A percentile compares a stretch with the other conserved stretches of the same genome.
These are phyloP conservation scores for Metopia argyrocephala DNA, from an alignment of 2,888 invertebrate genomes.

Conservation along the genomic window DNA sequence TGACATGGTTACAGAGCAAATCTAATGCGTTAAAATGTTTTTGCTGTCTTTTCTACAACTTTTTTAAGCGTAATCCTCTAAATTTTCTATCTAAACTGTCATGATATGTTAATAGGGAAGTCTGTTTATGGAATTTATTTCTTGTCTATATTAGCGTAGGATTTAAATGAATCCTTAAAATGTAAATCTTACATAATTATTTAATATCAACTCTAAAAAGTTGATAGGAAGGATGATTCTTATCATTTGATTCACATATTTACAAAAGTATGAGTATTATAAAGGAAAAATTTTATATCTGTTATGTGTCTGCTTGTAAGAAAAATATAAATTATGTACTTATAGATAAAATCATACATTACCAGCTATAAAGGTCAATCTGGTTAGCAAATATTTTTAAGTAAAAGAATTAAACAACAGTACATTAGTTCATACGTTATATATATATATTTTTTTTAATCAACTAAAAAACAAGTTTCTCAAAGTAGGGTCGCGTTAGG, in stretches of 20 bases:
- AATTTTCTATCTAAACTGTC: neutral
- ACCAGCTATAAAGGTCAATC: constrained; percentile 10
- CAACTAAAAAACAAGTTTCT: no score
- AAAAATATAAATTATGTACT: neutral
- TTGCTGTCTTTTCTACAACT: neutral
- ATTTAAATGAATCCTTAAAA: constrained; percentile 55
- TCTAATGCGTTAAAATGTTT: neutral
- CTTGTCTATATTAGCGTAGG: constrained; percentile 45
- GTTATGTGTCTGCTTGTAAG: neutral
- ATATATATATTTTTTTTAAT: no score
- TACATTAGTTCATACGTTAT: no score
- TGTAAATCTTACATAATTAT: constrained; percentile 3
- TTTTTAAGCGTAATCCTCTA: neutral
- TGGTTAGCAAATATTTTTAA: constrained; percentile 33
- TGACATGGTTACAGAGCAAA: constrained; percentile 27
- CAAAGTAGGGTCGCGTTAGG: no score
- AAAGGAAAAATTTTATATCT: neutral
- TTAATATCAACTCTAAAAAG: constrained; percentile 38
- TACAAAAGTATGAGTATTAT: neutral
- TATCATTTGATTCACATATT: neutral
- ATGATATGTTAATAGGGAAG: neutral
- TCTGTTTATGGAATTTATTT: constrained; percentile 8
- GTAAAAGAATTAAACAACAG: neutral
- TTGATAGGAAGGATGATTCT: constrained; percentile 24
- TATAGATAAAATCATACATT: neutral